A percentile compares a stretch with the other conserved stretches of the same genome.
These are phyloP conservation scores for Bilobella aurantiaca DNA, from an alignment of 1,140 invertebrate species.

Conservation along the genomic window DNA sequence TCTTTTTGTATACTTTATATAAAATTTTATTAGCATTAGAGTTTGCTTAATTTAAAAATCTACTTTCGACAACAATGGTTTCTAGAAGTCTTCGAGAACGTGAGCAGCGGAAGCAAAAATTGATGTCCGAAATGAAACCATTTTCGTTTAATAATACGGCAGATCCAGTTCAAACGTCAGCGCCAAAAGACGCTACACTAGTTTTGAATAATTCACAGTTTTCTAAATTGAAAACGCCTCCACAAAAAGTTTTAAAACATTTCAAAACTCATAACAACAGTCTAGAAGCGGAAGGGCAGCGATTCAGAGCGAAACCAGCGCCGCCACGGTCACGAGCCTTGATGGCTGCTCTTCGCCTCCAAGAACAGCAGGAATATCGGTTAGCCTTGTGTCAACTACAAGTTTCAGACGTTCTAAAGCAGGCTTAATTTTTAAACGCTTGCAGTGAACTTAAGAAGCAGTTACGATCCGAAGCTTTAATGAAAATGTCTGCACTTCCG, in stretches of 20 bases:
- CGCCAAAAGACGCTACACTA: neutral
- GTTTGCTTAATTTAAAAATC: no score
- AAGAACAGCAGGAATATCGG: slow-evolving; percentile 35
- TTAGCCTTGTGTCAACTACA: neutral
- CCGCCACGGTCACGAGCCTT: slow-evolving; percentile 29
- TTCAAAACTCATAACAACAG: neutral
- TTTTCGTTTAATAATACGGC: slow-evolving; percentile 26
- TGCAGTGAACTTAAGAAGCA: slow-evolving; percentile 53
- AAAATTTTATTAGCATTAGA: no score
- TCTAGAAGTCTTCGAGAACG: slow-evolving; percentile 25
- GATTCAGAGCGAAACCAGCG: slow-evolving; percentile 30
- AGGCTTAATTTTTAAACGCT: slow-evolving; percentile 2
- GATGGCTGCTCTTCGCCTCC: slow-evolving; percentile 26
- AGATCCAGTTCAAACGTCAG: neutral
- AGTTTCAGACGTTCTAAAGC: neutral
- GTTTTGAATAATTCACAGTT: neutral
- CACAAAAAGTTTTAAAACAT: neutral
- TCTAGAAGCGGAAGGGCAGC: neutral
- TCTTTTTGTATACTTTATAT: no score
- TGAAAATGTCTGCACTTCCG: slow-evolving; percentile 53
- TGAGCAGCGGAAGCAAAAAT: slow-evolving; percentile 30
- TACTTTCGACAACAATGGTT: no score
- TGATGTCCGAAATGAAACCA: slow-evolving; percentile 33
- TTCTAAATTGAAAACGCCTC: neutral
- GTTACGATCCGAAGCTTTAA: slow-evolving; percentile 55